Conservation (phyloP, 2,797 vertebrate genomes). For the Parotocinclus haroldoi region DNA sequence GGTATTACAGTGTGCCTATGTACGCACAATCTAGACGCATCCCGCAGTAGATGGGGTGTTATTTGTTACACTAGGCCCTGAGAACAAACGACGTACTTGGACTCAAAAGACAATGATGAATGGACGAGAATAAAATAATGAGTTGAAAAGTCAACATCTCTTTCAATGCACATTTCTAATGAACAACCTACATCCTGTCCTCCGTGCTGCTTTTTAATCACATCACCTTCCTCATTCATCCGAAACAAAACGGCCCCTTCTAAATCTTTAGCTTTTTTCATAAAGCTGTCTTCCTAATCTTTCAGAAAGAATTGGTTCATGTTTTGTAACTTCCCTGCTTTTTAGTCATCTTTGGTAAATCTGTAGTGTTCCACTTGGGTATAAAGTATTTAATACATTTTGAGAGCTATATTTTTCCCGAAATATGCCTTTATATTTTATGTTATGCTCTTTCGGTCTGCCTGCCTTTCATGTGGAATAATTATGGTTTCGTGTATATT, state of each 20-base stretch:
- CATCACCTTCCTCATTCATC: too few species aligned
- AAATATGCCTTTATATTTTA: not conserved
- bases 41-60: not conserved
- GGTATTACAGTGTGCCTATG: too few species aligned
- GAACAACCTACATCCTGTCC: not conserved
- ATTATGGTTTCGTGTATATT: constrained; percentile 1
- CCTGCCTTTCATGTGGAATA: not conserved
- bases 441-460: not conserved
- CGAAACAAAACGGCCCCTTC: too few species aligned
- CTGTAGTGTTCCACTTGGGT: too few species aligned
- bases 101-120: not conserved
- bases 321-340: too few species aligned
- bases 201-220: not conserved
- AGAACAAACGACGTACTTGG: constrained; percentile 19
- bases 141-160: constrained; percentile 1
- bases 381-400: not conserved
- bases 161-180: constrained; percentile 6
- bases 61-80: not conserved
- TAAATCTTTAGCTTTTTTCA: too few species aligned
- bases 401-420: too few species aligned
- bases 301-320: too few species aligned
- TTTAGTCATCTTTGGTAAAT: too few species aligned
- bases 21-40: not conserved
- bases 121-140: constrained; percentile 2
- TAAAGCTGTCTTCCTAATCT: too few species aligned